Percentiles rank a stretch among this genome's conserved stretches.
Evolutionary conservation across 2,888 invertebrate genomes (phyloP).

Genomic region (Nebria salina): DNA sequence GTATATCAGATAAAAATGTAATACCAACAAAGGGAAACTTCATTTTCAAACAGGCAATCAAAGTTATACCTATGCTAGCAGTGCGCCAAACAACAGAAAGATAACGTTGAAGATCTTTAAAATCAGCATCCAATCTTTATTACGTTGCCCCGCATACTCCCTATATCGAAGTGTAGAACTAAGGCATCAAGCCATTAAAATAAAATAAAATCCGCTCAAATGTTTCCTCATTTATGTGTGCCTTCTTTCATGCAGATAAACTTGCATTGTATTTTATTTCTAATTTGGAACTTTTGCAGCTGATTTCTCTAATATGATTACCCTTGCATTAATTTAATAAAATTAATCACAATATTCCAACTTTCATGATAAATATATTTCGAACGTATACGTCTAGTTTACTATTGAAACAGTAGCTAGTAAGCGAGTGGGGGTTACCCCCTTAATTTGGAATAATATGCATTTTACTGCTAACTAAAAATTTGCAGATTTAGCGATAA

Average conservation of each 20-base stretch:
- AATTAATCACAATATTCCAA: not conserved
- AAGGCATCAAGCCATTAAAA: constrained; percentile 38
- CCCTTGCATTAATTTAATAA: not conserved
- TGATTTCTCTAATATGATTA: not conserved
- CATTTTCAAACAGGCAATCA: constrained; percentile 42
- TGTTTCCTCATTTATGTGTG: constrained; percentile 24
- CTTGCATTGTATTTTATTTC: constrained; percentile 23
- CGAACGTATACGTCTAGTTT: too few species aligned
- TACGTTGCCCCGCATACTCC: constrained; percentile 11
- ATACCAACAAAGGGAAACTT: constrained; percentile 40
- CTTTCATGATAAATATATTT: not conserved
- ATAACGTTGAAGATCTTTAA: constrained; percentile 40
- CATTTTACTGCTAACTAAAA: too few species aligned
- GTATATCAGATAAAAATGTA: constrained; percentile 38
- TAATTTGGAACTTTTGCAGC: not conserved
- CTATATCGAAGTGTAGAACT: constrained; percentile 11
- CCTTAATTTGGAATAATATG: too few species aligned
- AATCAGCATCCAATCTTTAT: constrained; percentile 40
- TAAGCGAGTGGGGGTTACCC: too few species aligned
- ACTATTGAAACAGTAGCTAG: too few species aligned
- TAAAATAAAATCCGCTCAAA: constrained; percentile 33
- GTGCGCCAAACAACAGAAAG: constrained; percentile 33
- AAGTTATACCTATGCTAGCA: constrained; percentile 43
- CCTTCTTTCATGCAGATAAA: constrained; percentile 35
- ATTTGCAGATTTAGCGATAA: too few species aligned